Conservation (phyloP, 2,113 vertebrate species). For the Pseudorasbora parva region DNA sequence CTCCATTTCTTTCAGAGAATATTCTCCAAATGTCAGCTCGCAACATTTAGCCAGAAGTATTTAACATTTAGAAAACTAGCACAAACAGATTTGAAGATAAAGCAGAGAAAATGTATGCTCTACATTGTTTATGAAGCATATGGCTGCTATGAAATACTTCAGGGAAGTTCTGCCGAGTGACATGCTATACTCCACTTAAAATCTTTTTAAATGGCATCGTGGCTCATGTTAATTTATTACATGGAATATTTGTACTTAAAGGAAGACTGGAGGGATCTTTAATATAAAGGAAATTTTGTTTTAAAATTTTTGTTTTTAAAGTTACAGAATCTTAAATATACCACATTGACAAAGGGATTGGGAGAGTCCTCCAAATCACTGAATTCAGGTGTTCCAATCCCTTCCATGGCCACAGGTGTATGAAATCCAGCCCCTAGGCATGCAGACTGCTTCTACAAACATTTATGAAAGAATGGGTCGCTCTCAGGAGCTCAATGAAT, state of each 20-base stretch:
- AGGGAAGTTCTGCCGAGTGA: not conserved
- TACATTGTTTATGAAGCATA: constrained; percentile 17
- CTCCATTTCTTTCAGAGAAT: constrained; percentile 56
- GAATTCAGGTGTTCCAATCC: too few species aligned
- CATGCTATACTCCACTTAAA: not conserved
- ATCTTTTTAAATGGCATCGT: not conserved
- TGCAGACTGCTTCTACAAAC: too few species aligned
- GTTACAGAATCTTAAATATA: not conserved
- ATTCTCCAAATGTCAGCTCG: constrained; percentile 59
- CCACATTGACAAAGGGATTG: too few species aligned
- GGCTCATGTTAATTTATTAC: not conserved
- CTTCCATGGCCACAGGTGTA: too few species aligned
- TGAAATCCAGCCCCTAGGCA: too few species aligned
- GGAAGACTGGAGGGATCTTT: not conserved
- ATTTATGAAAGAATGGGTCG: too few species aligned
- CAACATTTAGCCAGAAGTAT: constrained; percentile 64
- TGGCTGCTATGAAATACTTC: not conserved
- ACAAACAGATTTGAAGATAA: constrained; percentile 49
- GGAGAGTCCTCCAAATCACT: too few species aligned
- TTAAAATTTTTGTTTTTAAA: too few species aligned
- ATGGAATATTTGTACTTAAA: not conserved
- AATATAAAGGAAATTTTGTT: too few species aligned
- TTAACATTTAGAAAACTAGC: constrained; percentile 65
- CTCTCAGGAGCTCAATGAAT: too few species aligned
- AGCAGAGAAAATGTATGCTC: constrained; percentile 46